Conservation (phyloP, 37 sponge, comb jelly and placozoan species). For the Bolinopsis microptera region DNA sequence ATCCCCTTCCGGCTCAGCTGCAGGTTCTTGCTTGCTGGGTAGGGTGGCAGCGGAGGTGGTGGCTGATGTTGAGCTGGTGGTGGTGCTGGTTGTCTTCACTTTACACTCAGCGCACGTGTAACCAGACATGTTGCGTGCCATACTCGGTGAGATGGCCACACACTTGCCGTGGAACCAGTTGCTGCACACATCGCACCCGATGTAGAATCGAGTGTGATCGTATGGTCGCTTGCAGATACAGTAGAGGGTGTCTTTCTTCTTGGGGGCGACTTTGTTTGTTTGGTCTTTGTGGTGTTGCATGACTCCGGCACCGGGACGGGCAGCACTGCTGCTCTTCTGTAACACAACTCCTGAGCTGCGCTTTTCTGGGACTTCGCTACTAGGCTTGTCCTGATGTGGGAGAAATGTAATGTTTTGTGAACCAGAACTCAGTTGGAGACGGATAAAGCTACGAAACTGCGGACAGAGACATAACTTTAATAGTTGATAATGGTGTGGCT, state of each 20-base stretch:
- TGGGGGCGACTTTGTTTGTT: conserved; percentile 28
- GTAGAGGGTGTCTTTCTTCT: conserved; percentile 59
- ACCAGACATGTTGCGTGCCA: conserved; percentile 60
- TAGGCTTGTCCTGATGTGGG: neutral
- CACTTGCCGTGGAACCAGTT: conserved; percentile 66
- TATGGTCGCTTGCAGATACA: conserved; percentile 63
- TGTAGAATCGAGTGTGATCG: conserved; percentile 60
- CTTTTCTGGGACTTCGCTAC: neutral
- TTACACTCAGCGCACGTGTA: conserved; percentile 65
- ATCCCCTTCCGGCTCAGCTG: conserved; percentile 53
- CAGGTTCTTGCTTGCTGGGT: neutral
- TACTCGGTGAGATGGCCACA: conserved; percentile 40
- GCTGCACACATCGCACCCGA: conserved; percentile 58
- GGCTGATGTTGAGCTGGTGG: neutral
- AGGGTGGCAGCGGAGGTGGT: neutral
- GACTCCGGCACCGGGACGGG: neutral
- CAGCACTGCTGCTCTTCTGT: neutral
- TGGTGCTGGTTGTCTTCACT: neutral
- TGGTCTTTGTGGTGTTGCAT: conserved; percentile 63
- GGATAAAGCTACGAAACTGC: too few species aligned
- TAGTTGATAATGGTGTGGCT: too few species aligned
- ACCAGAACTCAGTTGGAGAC: too few species aligned
- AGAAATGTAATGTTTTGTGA: too few species aligned
- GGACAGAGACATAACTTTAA: too few species aligned
- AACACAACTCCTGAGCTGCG: neutral